Conservation (phyloP, 2,888 invertebrate genomes). For the Diloba caeruleocephala region DNA sequence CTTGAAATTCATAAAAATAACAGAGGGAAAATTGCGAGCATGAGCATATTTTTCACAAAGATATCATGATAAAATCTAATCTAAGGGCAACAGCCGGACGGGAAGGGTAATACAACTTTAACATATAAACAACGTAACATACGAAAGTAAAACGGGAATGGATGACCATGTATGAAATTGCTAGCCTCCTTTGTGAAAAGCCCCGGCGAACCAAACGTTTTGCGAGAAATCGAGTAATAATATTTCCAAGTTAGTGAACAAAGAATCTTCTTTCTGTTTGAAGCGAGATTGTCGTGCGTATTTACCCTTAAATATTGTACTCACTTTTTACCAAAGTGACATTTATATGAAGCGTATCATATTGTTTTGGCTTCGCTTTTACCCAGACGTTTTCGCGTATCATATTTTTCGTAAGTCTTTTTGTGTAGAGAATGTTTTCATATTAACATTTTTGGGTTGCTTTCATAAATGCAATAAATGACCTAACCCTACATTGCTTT, state of each 20-base stretch:
- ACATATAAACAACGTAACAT: conserved; percentile 73
- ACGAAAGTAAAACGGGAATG: conserved; percentile 68
- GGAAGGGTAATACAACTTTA: conserved; percentile 69
- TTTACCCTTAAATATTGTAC: conserved; percentile 67
- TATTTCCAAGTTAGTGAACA: conserved; percentile 82
- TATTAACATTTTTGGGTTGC: conserved; percentile 23
- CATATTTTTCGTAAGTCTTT: conserved; percentile 33
- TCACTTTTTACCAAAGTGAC: conserved; percentile 58
- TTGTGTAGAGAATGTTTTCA: conserved; percentile 21
- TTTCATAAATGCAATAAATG: no score
- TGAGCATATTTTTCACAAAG: conserved; percentile 63
- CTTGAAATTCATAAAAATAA: conserved; percentile 73
- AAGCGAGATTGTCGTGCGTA: conserved; percentile 68
- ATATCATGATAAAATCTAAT: conserved; percentile 64
- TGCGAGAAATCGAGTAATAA: conserved; percentile 79
- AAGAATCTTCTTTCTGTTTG: conserved; percentile 70
- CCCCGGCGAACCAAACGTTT: conserved; percentile 64
- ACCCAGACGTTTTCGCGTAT: conserved; percentile 23
- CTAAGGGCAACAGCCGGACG: conserved; percentile 66
- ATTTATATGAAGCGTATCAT: conserved; percentile 55
- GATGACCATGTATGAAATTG: conserved; percentile 74
- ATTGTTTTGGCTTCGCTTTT: conserved; percentile 48
- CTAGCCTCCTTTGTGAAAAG: conserved; percentile 67
- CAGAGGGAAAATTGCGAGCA: conserved; percentile 61
- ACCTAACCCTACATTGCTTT: no score